Evolutionary conservation across 2,797 vertebrate species (phyloP).

Genomic region (Danionella dracula): DNA sequence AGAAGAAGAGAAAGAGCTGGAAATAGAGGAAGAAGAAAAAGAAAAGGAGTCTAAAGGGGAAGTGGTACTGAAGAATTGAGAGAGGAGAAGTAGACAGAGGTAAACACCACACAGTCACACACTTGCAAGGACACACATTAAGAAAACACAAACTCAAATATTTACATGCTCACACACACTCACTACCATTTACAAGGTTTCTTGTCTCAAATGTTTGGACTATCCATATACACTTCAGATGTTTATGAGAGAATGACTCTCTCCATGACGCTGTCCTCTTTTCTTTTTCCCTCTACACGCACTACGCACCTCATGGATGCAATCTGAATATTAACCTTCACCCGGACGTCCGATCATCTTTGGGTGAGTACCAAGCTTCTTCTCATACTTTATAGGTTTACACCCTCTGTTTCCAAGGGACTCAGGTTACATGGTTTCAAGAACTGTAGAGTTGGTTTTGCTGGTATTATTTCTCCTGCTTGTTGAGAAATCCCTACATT

Average conservation of each 20-base stretch:
- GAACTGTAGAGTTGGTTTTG: neutral
- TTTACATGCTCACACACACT: too few relatives aligned
- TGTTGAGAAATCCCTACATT: too few relatives aligned
- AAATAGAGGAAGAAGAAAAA: neutral
- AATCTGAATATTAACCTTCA: neutral
- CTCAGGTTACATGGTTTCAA: neutral
- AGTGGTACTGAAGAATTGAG: too few relatives aligned
- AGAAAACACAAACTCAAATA: too few relatives aligned
- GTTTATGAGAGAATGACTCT: too few relatives aligned
- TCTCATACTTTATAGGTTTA: neutral
- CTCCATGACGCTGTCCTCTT: neutral
- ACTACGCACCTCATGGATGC: neutral
- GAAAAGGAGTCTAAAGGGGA: neutral
- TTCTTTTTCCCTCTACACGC: neutral
- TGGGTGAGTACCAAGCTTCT: neutral
- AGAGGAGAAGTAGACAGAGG: too few relatives aligned
- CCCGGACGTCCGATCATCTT: neutral
- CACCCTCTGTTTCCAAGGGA: neutral
- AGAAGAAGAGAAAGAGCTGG: neutral
- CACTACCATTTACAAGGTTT: too few relatives aligned
- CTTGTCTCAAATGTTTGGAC: too few relatives aligned
- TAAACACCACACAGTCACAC: too few relatives aligned
- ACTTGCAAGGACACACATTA: too few relatives aligned
- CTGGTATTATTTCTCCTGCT: neutral
- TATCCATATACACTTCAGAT: too few relatives aligned